Percentiles rank a stretch among this genome's conserved stretches.
Evolutionary conservation across 2,797 vertebrate species (phyloP).

Genomic region (Hylomyscus alleni): DNA sequence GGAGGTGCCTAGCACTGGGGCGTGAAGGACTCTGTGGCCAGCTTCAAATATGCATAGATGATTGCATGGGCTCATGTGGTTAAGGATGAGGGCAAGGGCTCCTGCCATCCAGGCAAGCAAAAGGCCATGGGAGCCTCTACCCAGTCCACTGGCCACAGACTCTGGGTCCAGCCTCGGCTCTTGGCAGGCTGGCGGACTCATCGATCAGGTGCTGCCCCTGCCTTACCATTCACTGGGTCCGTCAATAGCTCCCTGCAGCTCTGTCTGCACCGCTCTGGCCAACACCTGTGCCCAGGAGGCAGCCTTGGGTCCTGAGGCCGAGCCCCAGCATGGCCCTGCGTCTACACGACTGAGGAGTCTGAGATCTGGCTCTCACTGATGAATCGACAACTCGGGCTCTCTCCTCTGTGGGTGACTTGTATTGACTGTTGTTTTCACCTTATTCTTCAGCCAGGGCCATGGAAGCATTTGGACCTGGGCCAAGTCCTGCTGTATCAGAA

Average conservation of each 20-base stretch:
- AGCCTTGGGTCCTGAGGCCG: conserved; percentile 68
- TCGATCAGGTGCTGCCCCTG: neutral
- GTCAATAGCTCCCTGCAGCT: conserved; percentile 62
- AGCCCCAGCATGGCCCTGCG: conserved; percentile 60
- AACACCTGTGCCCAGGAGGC: conserved; percentile 64
- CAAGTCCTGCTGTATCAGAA: conserved; percentile 75
- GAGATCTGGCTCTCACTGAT: conserved; percentile 42
- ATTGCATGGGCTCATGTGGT: neutral
- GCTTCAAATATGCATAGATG: neutral
- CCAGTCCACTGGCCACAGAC: neutral
- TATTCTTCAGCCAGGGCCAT: conserved; percentile 79
- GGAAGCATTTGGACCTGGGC: conserved; percentile 75
- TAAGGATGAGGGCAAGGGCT: accelerated
- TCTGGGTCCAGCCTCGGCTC: neutral
- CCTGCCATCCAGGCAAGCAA: neutral
- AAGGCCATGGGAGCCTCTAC: neutral
- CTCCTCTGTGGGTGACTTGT: conserved; percentile 31
- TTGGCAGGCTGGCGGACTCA: neutral
- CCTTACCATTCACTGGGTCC: conserved; percentile 72
- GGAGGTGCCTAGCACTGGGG: accelerated
- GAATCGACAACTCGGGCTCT: conserved; percentile 15
- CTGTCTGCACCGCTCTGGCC: conserved; percentile 45
- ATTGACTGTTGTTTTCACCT: neutral
- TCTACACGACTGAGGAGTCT: conserved; percentile 52
- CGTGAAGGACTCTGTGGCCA: neutral